phyloP scores from a whole-genome alignment of 2,113 vertebrate genomes.

The Zapus hudsonius region DNA sequence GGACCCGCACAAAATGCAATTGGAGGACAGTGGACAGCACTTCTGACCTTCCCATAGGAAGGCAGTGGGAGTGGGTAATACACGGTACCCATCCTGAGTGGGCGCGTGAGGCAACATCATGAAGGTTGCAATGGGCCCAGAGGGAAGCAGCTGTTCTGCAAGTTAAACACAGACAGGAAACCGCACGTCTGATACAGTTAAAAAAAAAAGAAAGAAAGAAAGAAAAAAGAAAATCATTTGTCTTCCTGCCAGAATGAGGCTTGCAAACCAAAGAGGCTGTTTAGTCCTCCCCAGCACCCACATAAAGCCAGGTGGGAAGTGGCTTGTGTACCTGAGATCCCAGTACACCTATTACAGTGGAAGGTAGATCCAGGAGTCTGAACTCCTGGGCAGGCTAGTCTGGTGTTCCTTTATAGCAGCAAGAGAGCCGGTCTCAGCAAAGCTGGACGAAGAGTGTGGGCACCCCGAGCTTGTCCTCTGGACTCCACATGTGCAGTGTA shows the following conservation, averaged over 20 bases:
- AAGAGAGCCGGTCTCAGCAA: too few species aligned
- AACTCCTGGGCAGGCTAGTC: too few species aligned
- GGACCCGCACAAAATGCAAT: background rate
- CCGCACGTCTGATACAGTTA: constrained; percentile 94
- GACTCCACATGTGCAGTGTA: too few species aligned
- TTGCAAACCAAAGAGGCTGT: constrained; percentile 84
- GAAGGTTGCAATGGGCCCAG: constrained; percentile 82
- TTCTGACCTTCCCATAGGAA: background rate
- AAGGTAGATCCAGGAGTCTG: too few species aligned
- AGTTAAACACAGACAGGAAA: constrained; percentile 97
- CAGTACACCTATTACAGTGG: too few species aligned
- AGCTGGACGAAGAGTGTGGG: too few species aligned
- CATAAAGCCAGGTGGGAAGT: too few species aligned
- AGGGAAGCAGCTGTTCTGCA: constrained; percentile 87
- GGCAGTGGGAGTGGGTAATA: background rate
- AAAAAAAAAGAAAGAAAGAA: background rate
- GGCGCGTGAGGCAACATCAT: constrained; percentile 75
- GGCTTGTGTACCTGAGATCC: too few species aligned
- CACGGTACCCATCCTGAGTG: constrained; percentile 62
- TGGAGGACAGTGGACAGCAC: background rate
- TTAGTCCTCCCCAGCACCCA: constrained; percentile 58
- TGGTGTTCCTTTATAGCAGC: too few species aligned
- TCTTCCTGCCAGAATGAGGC: constrained; percentile 87
- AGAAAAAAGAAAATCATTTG: constrained; percentile 81
- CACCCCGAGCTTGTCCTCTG: too few species aligned